Evolutionary conservation across 2,797 vertebrate genomes (phyloP), one percentile per base, ranked within the genome.

Genomic region (Ciconia nigra): DNA sequence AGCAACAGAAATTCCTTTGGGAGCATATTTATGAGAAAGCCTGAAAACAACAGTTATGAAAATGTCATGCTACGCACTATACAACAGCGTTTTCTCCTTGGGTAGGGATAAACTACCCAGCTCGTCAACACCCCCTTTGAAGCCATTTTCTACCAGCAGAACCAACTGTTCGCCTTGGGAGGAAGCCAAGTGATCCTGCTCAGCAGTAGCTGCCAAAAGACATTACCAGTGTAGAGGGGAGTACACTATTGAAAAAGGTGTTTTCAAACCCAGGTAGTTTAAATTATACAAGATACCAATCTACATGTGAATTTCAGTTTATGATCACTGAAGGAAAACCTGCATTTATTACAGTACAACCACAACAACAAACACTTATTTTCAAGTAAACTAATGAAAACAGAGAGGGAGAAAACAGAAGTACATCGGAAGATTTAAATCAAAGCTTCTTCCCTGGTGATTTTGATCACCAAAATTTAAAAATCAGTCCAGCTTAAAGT

Each of bases 121-220:
- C 35, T 54, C 3, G 0, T 12, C 71, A 31, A 65, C 14, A 70
- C 5, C 7, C 33, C 22, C 13, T 65, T 54, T 63, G 59, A 76
- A 70, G 24, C 46, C 44, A 18, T 52, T 44, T 28, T 47, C 22
- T 31, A 31, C 29, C n/a, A 59, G 51, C 13, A 61, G 35, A 52
- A 65, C 11, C 37, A 62, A 51, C 13, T 0, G 0, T 10, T 35
- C 3, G 4, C 37, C 49, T 29, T 39, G 28, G 28, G 52, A 55
- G 59, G 46, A 76, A 71, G 41, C 4, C 13, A 61, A 28, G 25
- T 7, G 28, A n/a, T 29, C 9, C 58, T 49, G 7, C 14, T 44
- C 3, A 0, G 42, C 65, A 35, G 33, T 10, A 58, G 54, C 15
- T 52, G 19, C 42, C 21, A 15, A 33, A 67, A 66, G n/a, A 47